Conservation (phyloP, 1,140 invertebrate genomes). For the Lucilia sericata region DNA sequence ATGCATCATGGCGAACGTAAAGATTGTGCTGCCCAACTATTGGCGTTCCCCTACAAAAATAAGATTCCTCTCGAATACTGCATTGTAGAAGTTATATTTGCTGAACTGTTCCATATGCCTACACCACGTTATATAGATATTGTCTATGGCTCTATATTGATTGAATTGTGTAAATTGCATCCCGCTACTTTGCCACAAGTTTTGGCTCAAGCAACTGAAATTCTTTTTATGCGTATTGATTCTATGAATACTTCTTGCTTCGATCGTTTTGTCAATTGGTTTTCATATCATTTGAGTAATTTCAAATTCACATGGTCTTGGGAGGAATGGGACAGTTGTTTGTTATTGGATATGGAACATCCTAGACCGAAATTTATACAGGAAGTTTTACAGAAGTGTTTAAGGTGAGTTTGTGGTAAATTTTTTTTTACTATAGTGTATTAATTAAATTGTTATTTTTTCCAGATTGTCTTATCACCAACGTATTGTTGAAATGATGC, state of each 20-base stretch:
- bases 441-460: constrained; percentile 50
- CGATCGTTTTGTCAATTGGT: constrained; percentile 98
- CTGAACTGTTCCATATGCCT: constrained; percentile 94
- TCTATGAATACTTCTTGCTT: constrained; percentile 97
- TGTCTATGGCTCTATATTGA: constrained; percentile 94
- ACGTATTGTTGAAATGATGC: constrained; percentile 91
- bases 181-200: constrained; percentile 98
- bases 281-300: constrained; percentile 98
- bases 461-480: constrained; percentile 94
- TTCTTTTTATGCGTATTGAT: constrained; percentile 95
- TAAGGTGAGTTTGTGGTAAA: constrained; percentile 74
- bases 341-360: constrained; percentile 88
- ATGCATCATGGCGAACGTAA: constrained; percentile 91
- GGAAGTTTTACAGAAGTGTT: constrained; percentile 90
- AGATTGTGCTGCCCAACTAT: constrained; percentile 91
- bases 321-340: constrained; percentile 92
- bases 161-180: constrained; percentile 97
- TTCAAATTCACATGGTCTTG: constrained; percentile 99
- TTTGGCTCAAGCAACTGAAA: constrained; percentile 96
- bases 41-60: constrained; percentile 92
- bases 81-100: constrained; percentile 97
- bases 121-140: constrained; percentile 90
- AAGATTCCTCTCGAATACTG: constrained; percentile 98
- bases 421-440: not conserved
- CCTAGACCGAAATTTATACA: constrained; percentile 96